Percentiles rank a stretch among this genome's conserved stretches.
Evolutionary conservation across 2,888 invertebrate genomes (phyloP).

Genomic region (Pseudococcus jackbeardsleyi): DNA sequence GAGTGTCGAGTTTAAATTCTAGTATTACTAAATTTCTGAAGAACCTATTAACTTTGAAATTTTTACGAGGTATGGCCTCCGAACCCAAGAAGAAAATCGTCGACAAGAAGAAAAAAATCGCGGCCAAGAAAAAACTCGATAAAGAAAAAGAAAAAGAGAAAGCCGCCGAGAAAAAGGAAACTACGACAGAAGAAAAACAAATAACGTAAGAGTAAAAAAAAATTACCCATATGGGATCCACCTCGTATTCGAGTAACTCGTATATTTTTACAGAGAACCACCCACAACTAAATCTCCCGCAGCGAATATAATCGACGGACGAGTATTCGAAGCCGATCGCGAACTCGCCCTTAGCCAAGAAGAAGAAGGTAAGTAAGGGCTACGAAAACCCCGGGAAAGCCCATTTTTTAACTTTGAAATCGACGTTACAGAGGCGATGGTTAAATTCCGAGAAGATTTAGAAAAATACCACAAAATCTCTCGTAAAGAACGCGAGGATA

Average conservation of each 20-base stretch:
- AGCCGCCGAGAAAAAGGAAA: background rate
- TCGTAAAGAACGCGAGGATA: constrained; percentile 8
- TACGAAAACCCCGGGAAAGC: background rate
- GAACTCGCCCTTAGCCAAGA: constrained; percentile 34
- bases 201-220: background rate
- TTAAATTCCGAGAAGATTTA: constrained; percentile 13
- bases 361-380: constrained; percentile 15
- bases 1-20: background rate
- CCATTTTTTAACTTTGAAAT: background rate
- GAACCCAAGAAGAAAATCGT: constrained; percentile 34
- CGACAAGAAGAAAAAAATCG: constrained; percentile 33
- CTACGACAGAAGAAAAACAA: background rate
- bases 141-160: constrained; percentile 29
- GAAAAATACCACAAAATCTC: constrained; percentile 30
- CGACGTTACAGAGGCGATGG: background rate
- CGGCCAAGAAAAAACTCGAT: background rate
- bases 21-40: background rate
- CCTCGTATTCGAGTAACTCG: background rate
- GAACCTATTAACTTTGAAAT: constrained; percentile 6
- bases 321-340: constrained; percentile 43
- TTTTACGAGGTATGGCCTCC: constrained; percentile 23
- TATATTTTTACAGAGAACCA: constrained; percentile 24
- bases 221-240: background rate
- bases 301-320: constrained; percentile 36
- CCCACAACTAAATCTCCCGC: background rate